These are phyloP conservation scores for Timandra comae DNA, from an alignment of 2,888 invertebrate genomes.

Conservation along the genomic window DNA sequence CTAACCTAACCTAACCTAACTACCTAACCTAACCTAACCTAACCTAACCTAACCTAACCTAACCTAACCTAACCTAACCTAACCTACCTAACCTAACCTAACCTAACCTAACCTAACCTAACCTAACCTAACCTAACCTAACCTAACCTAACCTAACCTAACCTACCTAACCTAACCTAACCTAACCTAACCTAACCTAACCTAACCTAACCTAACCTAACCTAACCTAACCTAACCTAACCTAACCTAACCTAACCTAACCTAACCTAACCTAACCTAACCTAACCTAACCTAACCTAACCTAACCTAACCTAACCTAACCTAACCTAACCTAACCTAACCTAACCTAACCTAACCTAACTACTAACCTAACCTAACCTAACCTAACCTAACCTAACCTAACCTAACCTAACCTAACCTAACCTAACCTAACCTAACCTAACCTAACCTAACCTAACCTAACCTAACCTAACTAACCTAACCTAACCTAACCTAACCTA, in stretches of 20 bases:
- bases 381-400: slow-evolving; percentile 5
- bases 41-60: slow-evolving; percentile 11
- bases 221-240: slow-evolving; percentile 11
- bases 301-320: slow-evolving; percentile 4
- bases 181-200: slow-evolving; percentile 13
- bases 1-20: slow-evolving; percentile 18
- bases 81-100: slow-evolving; percentile 16
- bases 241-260: slow-evolving; percentile 11
- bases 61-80: slow-evolving; percentile 13
- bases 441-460: slow-evolving; percentile 24
- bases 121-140: slow-evolving; percentile 16
- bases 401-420: slow-evolving; percentile 10
- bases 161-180: slow-evolving; percentile 13
- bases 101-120: slow-evolving; percentile 12
- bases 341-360: slow-evolving; percentile 5
- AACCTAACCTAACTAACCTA: slow-evolving; percentile 23
- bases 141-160: slow-evolving; percentile 13
- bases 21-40: slow-evolving; percentile 19
- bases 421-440: slow-evolving; percentile 11
- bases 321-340: slow-evolving; percentile 6
- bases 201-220: slow-evolving; percentile 11
- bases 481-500: slow-evolving; percentile 20
- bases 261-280: slow-evolving; percentile 13
- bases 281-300: slow-evolving; percentile 12
- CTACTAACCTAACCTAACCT: slow-evolving; percentile 7